Base-by-base conservation (phyloP, 2,797 vertebrate species). In the Acanthurus lineatus region DNA sequence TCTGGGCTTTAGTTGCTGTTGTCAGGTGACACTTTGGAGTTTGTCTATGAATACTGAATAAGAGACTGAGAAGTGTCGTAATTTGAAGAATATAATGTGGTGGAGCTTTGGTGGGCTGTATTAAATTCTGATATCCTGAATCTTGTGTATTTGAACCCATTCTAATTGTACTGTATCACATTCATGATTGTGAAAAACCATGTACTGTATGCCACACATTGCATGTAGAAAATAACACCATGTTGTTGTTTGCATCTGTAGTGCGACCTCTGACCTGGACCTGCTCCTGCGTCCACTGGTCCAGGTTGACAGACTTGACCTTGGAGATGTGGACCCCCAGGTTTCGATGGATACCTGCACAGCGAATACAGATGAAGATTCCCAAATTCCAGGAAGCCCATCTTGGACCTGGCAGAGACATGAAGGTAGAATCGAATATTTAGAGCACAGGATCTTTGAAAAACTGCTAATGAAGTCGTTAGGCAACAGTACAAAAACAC, bases 311-410 rank as follows among this genome's bases (percentile, higher is more conserved):
- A 0, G 98, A 99, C 73, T 99, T 99, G 77, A 99, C 98, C 86
- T 97, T 96, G 93, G 98, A 99, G 90, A 99, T 99, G 89, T 99
- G 98, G 59, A 99, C 98, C 0, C 98, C 98, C 1, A 99, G 94
- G 85, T 99, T 99, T 88, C 98, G 96, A 94, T 99, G 98, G 92
- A 99, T 98, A 3, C 98, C 98, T 0, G 98, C 98, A 82, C 98
- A 99, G 66, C 98, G 97, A 86, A 99, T 99, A 60, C 98, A 99
- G 89, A 99, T 95, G 87, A 99, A 99, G 17, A 99, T 97, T 0
- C 98, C 98, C 10, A 99, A 95, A 76, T 99, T 99, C 98, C 98
- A 99, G 40, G 98, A 99, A 0, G 98, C 96, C 98, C 98, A 99
- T 95, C 98, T 95, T 14, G 98, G 98, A 86, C 98, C 98, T 99